Conservation (phyloP, 2,797 vertebrate genomes). For the Helicolenus hilgendorfi region DNA sequence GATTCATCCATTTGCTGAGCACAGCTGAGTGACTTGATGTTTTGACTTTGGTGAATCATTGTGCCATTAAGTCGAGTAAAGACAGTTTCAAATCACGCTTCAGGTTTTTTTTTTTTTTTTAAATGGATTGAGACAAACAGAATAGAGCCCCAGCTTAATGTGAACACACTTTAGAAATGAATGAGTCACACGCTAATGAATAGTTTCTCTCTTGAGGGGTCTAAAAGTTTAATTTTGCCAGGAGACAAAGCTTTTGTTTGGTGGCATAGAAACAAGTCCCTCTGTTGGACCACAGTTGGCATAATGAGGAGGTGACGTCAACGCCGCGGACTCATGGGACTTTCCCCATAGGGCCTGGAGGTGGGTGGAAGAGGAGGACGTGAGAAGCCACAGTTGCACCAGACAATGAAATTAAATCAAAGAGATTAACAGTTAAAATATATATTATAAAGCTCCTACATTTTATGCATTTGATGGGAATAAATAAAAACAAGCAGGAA, state of each 20-base stretch:
- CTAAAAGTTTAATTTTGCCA: conserved; percentile 64
- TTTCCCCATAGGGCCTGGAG: conserved; percentile 42
- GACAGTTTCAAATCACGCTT: neutral
- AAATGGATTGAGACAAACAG: conserved; percentile 5
- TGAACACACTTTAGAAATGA: conserved; percentile 33
- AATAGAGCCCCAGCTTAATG: conserved; percentile 16
- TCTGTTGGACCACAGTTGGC: conserved; percentile 51
- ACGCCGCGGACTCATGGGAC: conserved; percentile 46
- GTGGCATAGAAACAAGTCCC: conserved; percentile 70
- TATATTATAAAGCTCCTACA: neutral
- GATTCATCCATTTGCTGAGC: neutral
- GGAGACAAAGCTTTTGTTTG: conserved; percentile 57
- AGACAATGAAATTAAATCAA: conserved; percentile 13
- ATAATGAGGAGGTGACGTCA: conserved; percentile 68
- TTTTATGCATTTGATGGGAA: neutral
- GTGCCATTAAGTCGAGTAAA: neutral
- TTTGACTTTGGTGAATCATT: conserved; percentile 29
- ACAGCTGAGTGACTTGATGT: neutral
- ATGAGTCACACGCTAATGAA: conserved; percentile 65
- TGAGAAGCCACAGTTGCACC: conserved; percentile 48
- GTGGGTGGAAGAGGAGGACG: conserved; percentile 54
- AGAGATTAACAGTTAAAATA: neutral
- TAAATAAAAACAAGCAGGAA: neutral
- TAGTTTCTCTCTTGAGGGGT: conserved; percentile 57
- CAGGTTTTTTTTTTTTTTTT: neutral